Base-by-base conservation (phyloP, 2,888 invertebrate genomes). In the Acanthacorydalis orientalis region DNA sequence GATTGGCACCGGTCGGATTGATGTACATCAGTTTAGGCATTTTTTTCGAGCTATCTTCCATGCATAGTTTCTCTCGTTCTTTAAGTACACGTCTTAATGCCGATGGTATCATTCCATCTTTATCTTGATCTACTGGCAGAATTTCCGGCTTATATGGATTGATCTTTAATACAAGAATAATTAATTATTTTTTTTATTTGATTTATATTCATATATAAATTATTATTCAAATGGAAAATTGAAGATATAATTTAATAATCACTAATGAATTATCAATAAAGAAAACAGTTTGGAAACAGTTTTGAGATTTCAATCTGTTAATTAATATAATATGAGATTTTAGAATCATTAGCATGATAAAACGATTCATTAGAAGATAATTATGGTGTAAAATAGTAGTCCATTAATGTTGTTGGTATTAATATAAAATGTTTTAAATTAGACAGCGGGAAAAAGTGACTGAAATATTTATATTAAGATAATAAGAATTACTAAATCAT, bases 1-100 rank as follows among this genome's bases (percentile, higher is more conserved):
- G 87, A 59, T 88, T 88, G 31, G 75, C 75, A 1, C 82, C 84
- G 10, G 81, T 85, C 0, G 87, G 83, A 52, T 83, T 83, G 8
- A 80, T 59, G 64, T 86, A 86, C 58, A 87, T 63, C 47, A 80
- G 57, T 60, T 78, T 80, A 0, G 85, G 85, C 75, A 83, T 80
- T 58, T 68, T 72, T 49, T 69, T 57, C 3, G 57, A 56, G 14
- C 53, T 54, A 33, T 54, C 52, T 11, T 48, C 44, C 34, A 51
- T 58, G 1, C 71, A 70, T 45, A 68, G 63, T 31, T 60, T 56
- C 53, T 68, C 67, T 52, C 72, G 67, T 43, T 69, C 66, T 45
- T 74, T 70, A 33, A 87, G 63, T 0, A 72, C 67, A 6, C 73
- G 60, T 48, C 74, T 66, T 1, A 88, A 62, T 14, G 68, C 60